phyloP scores from a whole-genome alignment of 2,113 vertebrate species.

The Xenopus borealis region DNA sequence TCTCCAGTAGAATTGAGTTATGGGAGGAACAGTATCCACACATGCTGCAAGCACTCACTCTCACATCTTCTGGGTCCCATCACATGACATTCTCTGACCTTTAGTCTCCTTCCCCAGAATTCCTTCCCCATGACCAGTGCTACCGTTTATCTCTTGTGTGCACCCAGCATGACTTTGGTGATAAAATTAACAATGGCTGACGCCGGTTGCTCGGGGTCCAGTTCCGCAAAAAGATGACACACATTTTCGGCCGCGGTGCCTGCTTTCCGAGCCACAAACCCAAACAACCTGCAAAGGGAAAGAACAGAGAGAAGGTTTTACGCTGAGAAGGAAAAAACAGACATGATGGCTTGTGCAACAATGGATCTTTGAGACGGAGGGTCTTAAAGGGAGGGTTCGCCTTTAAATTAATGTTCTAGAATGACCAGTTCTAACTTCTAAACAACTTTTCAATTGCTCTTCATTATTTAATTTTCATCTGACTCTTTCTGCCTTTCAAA shows the following conservation, averaged over 20 bases:
- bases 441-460: no score
- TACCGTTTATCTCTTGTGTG: slow-evolving; percentile 64
- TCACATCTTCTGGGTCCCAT: neutral
- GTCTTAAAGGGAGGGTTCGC: no score
- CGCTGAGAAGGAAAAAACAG: neutral
- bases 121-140: neutral
- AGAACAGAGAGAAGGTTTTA: neutral
- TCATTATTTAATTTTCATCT: no score
- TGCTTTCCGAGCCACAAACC: slow-evolving; percentile 82
- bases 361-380: no score
- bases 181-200: slow-evolving; percentile 87
- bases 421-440: no score
- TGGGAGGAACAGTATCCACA: neutral
- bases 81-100: neutral
- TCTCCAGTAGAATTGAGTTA: neutral
- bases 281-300: slow-evolving; percentile 77
- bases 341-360: no score
- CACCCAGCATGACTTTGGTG: slow-evolving; percentile 88
- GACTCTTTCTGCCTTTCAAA: no score
- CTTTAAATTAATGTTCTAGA: no score
- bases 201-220: slow-evolving; percentile 87
- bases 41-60: neutral
- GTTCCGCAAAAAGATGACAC: slow-evolving; percentile 88
- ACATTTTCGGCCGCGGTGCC: slow-evolving; percentile 81
- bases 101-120: neutral